Conservation (phyloP, 2,888 invertebrate genomes). For the Glaucopsyche alexis region DNA sequence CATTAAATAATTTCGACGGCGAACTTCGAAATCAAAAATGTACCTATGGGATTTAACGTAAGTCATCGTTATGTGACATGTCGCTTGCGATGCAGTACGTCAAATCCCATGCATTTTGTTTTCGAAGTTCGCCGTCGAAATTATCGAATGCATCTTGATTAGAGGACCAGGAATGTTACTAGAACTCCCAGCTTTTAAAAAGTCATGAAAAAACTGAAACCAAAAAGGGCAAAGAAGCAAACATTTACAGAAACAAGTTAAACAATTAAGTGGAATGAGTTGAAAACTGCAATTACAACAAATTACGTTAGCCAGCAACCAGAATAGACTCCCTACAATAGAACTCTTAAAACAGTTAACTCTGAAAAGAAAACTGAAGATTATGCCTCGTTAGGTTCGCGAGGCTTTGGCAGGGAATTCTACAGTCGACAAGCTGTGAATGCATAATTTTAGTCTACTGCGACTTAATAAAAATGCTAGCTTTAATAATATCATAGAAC, state of each 20-base stretch:
- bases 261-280: slow-evolving; percentile 21
- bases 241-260: slow-evolving; percentile 18
- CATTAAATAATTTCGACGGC: too few species aligned
- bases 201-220: neutral
- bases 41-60: too few species aligned
- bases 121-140: too few species aligned
- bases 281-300: slow-evolving; percentile 29
- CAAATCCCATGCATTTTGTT: too few species aligned
- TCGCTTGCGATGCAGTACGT: too few species aligned
- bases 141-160: too few species aligned
- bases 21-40: too few species aligned
- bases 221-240: slow-evolving; percentile 3
- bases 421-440: slow-evolving; percentile 37
- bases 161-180: too few species aligned
- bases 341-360: slow-evolving; percentile 38
- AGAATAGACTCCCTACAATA: slow-evolving; percentile 33
- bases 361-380: slow-evolving; percentile 39
- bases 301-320: slow-evolving; percentile 28
- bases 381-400: slow-evolving; percentile 38
- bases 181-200: too few species aligned
- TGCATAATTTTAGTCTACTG: slow-evolving; percentile 40
- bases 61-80: too few species aligned
- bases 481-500: slow-evolving; percentile 26
- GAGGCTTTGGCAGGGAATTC: slow-evolving; percentile 35
- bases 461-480: slow-evolving; percentile 31